Conservation (phyloP, 2,113 vertebrate genomes). For the Puffinus mauretanicus region DNA sequence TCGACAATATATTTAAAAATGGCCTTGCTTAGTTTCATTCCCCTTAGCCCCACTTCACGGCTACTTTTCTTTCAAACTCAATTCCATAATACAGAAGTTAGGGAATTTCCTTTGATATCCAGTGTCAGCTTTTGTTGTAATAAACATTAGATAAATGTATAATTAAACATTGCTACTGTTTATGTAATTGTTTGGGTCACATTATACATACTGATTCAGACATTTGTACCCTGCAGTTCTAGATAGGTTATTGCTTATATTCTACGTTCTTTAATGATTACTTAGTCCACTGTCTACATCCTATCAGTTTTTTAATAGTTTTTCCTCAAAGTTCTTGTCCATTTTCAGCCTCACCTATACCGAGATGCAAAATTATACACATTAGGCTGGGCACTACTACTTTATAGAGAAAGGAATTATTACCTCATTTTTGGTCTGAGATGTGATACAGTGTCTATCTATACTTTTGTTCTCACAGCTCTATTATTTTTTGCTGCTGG, state of each 20-base stretch:
- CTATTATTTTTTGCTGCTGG: not conserved
- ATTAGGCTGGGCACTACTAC: not conserved
- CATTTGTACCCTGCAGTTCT: not conserved
- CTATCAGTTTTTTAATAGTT: not conserved
- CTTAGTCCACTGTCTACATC: not conserved
- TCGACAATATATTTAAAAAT: not conserved
- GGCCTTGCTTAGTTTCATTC: not conserved
- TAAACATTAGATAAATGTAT: not conserved
- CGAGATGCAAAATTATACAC: not conserved
- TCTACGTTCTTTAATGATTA: not conserved
- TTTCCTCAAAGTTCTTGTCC: not conserved
- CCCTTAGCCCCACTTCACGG: not conserved
- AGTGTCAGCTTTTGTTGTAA: not conserved
- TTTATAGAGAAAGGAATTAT: not conserved
- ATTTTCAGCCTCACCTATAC: not conserved
- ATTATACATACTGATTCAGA: not conserved
- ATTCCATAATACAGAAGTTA: not conserved
- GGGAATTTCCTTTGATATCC: not conserved
- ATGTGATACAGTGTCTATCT: not conserved
- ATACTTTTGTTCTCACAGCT: not conserved
- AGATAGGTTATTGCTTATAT: not conserved
- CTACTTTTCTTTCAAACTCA: not conserved
- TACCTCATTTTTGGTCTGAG: not conserved
- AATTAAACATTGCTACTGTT: not conserved
- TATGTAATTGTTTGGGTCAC: not conserved